These are phyloP conservation scores for Hippocampus zosterae DNA, from an alignment of 2,113 vertebrate genomes.

Conservation along the genomic window DNA sequence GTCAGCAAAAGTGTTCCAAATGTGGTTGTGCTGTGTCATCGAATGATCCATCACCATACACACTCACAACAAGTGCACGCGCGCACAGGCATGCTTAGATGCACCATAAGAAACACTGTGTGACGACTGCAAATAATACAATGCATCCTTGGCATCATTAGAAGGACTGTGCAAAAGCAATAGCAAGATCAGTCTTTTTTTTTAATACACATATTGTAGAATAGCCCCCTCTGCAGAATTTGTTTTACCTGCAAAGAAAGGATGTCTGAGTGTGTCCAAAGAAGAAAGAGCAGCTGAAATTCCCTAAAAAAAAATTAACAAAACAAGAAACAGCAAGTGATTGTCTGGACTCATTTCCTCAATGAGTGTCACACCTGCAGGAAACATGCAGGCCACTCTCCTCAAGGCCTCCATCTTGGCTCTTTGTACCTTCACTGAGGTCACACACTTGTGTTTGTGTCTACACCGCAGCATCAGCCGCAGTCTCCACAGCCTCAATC, in stretches of 20 bases:
- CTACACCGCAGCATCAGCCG: slow-evolving; percentile 49
- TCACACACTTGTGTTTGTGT: slow-evolving; percentile 2
- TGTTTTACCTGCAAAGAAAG: slow-evolving; percentile 15
- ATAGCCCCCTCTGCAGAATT: slow-evolving; percentile 18
- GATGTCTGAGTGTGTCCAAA: neutral
- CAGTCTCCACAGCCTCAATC: slow-evolving; percentile 41
- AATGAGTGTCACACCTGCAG: slow-evolving; percentile 28
- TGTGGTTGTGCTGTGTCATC: slow-evolving; percentile 48
- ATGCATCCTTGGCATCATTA: slow-evolving; percentile 72
- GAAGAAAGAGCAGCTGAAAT: slow-evolving; percentile 28
- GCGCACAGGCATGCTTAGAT: slow-evolving; percentile 55
- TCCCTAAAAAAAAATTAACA: slow-evolving; percentile 21
- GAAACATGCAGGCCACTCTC: slow-evolving; percentile 33
- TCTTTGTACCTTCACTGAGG: slow-evolving; percentile 16
- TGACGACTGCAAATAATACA: slow-evolving; percentile 53
- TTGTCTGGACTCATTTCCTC: slow-evolving; percentile 41
- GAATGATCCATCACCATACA: slow-evolving; percentile 53
- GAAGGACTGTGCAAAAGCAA: slow-evolving; percentile 67
- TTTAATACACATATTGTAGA: slow-evolving; percentile 16
- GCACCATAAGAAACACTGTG: slow-evolving; percentile 38
- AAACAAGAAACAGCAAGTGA: slow-evolving; percentile 22
- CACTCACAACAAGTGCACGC: slow-evolving; percentile 35
- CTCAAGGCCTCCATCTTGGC: slow-evolving; percentile 20
- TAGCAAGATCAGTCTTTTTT: slow-evolving; percentile 46
- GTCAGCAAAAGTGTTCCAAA: slow-evolving; percentile 41